Conservation (phyloP, 1,140 invertebrate genomes). For the Zaprionus africanus region DNA sequence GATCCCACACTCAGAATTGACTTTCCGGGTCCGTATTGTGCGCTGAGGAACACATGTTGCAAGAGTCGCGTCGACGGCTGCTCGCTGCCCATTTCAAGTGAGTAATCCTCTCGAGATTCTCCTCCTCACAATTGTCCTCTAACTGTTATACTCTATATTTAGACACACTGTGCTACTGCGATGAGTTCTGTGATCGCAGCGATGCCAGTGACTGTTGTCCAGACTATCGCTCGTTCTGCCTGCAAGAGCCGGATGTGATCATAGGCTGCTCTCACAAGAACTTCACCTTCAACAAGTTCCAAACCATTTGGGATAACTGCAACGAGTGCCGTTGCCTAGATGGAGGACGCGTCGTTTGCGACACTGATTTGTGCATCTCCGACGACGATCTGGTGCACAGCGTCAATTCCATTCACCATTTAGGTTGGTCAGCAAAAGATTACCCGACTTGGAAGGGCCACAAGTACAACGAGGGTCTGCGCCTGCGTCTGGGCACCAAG, state of each 20-base stretch:
- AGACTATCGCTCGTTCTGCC: slow-evolving; percentile 91
- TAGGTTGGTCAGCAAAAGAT: slow-evolving; percentile 91
- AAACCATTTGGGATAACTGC: slow-evolving; percentile 87
- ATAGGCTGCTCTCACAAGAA: slow-evolving; percentile 70
- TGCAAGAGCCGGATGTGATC: slow-evolving; percentile 84
- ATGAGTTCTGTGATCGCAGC: slow-evolving; percentile 93
- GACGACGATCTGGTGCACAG: slow-evolving; percentile 88
- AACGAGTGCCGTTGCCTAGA: slow-evolving; percentile 90
- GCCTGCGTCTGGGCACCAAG: slow-evolving; percentile 88
- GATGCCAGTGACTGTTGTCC: slow-evolving; percentile 93
- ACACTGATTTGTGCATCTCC: slow-evolving; percentile 90
- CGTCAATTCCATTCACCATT: slow-evolving; percentile 87
- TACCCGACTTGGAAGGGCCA: slow-evolving; percentile 93
- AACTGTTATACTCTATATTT: slow-evolving; percentile 38
- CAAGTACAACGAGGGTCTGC: slow-evolving; percentile 92
- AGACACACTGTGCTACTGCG: slow-evolving; percentile 95
- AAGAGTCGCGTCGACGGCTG: slow-evolving; percentile 89
- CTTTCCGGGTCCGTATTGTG: slow-evolving; percentile 80
- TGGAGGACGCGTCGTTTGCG: slow-evolving; percentile 88
- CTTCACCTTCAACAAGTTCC: slow-evolving; percentile 72
- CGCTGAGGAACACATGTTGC: slow-evolving; percentile 87
- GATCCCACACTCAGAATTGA: slow-evolving; percentile 72
- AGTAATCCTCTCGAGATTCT: slow-evolving; percentile 30
- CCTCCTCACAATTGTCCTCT: not conserved
- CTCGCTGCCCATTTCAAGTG: slow-evolving; percentile 88